Evolutionary conservation across 2,888 invertebrate genomes (phyloP).

Genomic region (Limenitis camilla): DNA sequence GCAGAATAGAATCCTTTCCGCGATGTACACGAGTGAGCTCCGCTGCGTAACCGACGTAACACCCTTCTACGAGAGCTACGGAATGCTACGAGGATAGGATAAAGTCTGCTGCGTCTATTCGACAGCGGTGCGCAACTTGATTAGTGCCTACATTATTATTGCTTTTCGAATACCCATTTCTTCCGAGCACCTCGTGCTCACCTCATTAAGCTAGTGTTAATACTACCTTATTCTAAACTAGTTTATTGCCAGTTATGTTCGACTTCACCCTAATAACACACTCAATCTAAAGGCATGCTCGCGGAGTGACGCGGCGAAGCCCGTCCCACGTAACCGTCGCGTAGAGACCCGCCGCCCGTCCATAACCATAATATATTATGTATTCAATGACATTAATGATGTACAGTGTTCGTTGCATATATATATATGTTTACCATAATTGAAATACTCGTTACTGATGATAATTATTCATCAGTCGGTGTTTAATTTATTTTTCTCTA

Average conservation of each 20-base stretch:
- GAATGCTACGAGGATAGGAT: conserved; percentile 40
- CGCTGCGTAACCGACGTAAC: conserved; percentile 22
- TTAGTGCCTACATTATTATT: conserved; percentile 70
- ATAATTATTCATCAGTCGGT: too few relatives aligned
- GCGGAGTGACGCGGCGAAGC: conserved; percentile 40
- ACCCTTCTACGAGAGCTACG: conserved; percentile 38
- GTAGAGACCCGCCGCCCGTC: conserved; percentile 38
- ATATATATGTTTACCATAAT: too few relatives aligned
- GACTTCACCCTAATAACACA: conserved; percentile 55
- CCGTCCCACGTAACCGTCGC: conserved; percentile 42
- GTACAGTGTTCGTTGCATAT: too few relatives aligned
- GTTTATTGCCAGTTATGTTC: conserved; percentile 68
- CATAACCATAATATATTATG: conserved; percentile 11
- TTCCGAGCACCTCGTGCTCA: conserved; percentile 68
- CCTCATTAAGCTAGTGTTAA: conserved; percentile 47
- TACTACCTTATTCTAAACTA: conserved; percentile 58
- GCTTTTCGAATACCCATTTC: conserved; percentile 75
- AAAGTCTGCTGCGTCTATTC: conserved; percentile 53
- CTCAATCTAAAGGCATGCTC: conserved; percentile 63
- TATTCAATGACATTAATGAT: too few relatives aligned
- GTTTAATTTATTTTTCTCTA: too few relatives aligned
- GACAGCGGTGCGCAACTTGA: conserved; percentile 66
- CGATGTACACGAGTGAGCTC: not conserved
- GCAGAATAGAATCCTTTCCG: too few relatives aligned
- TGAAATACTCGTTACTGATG: too few relatives aligned